Base-by-base conservation (phyloP, 2,797 vertebrate genomes). In the Cephalopachus bancanus region DNA sequence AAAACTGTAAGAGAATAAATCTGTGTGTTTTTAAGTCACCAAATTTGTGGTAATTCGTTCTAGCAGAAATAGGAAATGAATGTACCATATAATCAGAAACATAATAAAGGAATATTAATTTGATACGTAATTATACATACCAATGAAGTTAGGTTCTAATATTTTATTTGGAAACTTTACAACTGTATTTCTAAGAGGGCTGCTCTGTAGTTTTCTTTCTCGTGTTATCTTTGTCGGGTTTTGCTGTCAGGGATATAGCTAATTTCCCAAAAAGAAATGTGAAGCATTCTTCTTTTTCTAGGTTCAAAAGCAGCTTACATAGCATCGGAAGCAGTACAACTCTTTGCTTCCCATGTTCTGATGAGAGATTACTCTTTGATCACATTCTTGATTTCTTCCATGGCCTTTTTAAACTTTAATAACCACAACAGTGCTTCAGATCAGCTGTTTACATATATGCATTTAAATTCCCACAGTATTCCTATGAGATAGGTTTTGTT, bases 21-120 rank as follows among this genome's bases (percentile, higher is more conserved):
- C 1, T 79, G 60, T 57, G 17, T 89, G 69, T 83, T 94, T 89
- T 95, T 64, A 96, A 93, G 72, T 17, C 83, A 64, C 49, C 57
- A 49, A 71, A 17, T 94, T 91, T 51, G 55, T 80, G 51, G 49
- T 65, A 65, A 75, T 89, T 93, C 72, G 83, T 95, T 96, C 85
- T 20, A 71, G 71, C 33, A 71, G 81, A 75, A 51, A 83, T 55
- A 78, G 78, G 37, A 94, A 96, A 83, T 10, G 3, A 53, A 65
- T 67, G 24, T 1, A 69, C 44, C 71, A 15, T 28, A 62, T 71
- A 87, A 78, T 91, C 85, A 80, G 86, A 94, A 83, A 62, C 26
- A 49, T 59, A 62, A 78, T 81, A 75, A 74, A 83, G 53, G 59
- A 93, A 12, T 26, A 88, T 78, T 88, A 86, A 89, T 72, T 89